Percentiles rank a stretch among this genome's conserved stretches.
phyloP scores from a whole-genome alignment of 1,140 invertebrate genomes.

The Reticulitermes speratus region DNA sequence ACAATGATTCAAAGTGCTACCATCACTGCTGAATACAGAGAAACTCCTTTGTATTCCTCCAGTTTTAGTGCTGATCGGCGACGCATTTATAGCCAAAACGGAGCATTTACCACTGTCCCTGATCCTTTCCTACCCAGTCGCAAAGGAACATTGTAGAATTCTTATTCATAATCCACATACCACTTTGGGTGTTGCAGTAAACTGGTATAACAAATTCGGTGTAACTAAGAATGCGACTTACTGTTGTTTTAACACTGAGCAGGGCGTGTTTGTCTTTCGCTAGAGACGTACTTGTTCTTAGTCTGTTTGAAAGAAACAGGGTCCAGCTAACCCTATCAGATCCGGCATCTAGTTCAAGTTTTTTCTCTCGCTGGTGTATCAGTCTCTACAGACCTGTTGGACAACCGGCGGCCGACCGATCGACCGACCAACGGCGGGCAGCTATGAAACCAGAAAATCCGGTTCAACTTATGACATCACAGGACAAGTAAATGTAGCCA shows the following conservation, averaged over 20 bases:
- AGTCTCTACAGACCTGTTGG: neutral
- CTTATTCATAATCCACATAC: no score
- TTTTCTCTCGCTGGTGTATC: neutral
- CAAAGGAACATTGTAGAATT: no score
- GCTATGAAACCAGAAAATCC: neutral
- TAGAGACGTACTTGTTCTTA: neutral
- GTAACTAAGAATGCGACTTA: no score
- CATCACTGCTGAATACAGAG: no score
- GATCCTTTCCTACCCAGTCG: no score
- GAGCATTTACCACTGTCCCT: no score
- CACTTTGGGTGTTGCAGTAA: no score
- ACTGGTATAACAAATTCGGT: no score
- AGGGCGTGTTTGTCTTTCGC: neutral
- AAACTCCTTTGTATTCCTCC: no score
- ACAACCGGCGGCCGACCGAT: neutral
- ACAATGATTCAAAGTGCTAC: no score
- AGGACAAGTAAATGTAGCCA: slow-evolving; percentile 1
- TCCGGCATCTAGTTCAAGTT: neutral
- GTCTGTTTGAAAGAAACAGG: neutral
- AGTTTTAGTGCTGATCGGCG: no score
- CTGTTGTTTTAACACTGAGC: neutral
- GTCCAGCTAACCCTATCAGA: neutral
- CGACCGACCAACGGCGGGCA: neutral
- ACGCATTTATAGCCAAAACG: no score
- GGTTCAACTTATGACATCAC: slow-evolving; percentile 1